These are phyloP conservation scores for Phalacrocorax brasilianus DNA, from an alignment of 2,113 vertebrate species.

Conservation along the genomic window DNA sequence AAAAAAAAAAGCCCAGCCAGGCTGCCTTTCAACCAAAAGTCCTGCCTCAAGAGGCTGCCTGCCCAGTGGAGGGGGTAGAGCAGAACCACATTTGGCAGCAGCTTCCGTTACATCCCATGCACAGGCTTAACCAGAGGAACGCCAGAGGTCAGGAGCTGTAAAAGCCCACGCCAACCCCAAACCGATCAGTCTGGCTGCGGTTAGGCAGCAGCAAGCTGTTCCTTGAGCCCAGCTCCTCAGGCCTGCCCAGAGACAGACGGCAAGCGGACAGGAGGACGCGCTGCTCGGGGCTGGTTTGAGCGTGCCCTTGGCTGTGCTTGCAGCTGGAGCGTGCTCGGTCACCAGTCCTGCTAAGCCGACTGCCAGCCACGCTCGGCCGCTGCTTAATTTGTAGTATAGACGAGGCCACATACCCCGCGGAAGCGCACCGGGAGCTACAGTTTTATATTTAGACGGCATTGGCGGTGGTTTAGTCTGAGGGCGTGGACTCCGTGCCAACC, in stretches of 20 bases:
- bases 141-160: background rate
- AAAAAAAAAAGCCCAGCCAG: background rate
- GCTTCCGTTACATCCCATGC: background rate
- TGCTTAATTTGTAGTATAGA: background rate
- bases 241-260: accelerated
- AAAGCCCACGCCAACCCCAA: background rate
- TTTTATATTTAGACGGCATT: background rate
- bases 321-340: accelerated
- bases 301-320: background rate
- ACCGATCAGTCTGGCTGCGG: accelerated
- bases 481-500: background rate
- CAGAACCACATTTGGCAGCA: background rate
- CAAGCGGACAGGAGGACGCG: accelerated
- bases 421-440: accelerated
- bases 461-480: background rate
- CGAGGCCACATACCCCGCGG: accelerated
- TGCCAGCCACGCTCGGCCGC: background rate
- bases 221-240: background rate
- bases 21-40: background rate
- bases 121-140: background rate
- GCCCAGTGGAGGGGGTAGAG: background rate
- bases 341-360: background rate
- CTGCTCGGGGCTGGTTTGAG: background rate
- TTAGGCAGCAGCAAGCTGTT: accelerated
- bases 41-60: background rate